Percentiles rank a stretch among this genome's conserved stretches.
phyloP scores from a whole-genome alignment of 2,113 vertebrate genomes.

The Sardina pilchardus region DNA sequence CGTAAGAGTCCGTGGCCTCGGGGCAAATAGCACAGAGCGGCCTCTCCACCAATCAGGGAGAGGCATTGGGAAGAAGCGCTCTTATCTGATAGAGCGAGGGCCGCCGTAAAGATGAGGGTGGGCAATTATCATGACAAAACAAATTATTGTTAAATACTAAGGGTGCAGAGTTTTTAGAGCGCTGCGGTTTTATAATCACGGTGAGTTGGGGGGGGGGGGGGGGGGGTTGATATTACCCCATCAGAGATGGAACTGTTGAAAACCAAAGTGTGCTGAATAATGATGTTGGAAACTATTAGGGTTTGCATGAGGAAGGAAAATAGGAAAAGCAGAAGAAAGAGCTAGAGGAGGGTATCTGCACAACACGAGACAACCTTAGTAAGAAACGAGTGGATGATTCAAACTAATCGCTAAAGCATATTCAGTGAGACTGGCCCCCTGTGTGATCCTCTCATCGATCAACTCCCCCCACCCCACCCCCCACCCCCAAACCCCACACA shows the following conservation, averaged over 20 bases:
- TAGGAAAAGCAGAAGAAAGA: slow-evolving; percentile 39
- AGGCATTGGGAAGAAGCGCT: neutral
- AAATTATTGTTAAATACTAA: neutral
- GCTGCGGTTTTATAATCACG: neutral
- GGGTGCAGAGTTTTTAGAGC: neutral
- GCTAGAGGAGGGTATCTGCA: slow-evolving; percentile 28
- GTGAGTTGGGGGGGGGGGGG: neutral
- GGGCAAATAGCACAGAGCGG: neutral
- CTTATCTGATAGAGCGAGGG: neutral
- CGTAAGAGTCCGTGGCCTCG: slow-evolving; percentile 30
- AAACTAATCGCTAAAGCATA: neutral
- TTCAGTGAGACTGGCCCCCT: neutral
- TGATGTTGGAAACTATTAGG: too few species aligned
- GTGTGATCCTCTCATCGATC: neutral
- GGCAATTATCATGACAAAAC: neutral
- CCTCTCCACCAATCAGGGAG: neutral
- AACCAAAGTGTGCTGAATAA: too few species aligned
- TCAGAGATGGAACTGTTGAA: too few species aligned
- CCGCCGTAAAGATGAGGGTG: neutral
- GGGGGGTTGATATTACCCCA: neutral
- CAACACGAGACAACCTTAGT: neutral
- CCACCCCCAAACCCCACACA: neutral
- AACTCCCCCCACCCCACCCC: neutral
- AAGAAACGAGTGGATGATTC: neutral
- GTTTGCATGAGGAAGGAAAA: neutral